phyloP scores from a whole-genome alignment of 2,888 invertebrate species.

The Chaitophorus viminalis region DNA sequence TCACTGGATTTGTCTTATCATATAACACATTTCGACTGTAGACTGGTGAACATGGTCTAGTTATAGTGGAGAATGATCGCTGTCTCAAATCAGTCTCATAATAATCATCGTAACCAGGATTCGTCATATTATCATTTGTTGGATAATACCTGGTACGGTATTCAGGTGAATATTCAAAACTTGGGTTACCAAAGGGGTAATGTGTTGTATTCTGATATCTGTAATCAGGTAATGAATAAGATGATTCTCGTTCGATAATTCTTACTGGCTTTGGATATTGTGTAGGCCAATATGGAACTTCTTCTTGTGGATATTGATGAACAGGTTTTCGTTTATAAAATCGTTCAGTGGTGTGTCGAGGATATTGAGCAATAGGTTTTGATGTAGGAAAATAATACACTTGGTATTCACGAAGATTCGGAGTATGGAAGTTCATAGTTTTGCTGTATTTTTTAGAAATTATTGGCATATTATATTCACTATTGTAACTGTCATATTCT shows the following conservation, averaged over 20 bases:
- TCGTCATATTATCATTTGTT: slow-evolving; percentile 1
- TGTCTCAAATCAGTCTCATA: slow-evolving; percentile 1
- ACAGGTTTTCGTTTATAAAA: slow-evolving; percentile 48
- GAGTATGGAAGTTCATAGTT: neutral
- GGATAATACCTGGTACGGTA: slow-evolving; percentile 13
- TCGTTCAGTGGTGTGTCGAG: slow-evolving; percentile 15
- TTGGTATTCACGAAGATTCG: slow-evolving; percentile 17
- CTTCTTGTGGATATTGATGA: slow-evolving; percentile 47
- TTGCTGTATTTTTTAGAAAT: slow-evolving; percentile 14
- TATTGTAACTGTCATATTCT: neutral
- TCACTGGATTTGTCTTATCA: neutral
- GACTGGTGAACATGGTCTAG: slow-evolving; percentile 42
- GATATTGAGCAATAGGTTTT: slow-evolving; percentile 38
- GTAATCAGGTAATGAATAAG: neutral
- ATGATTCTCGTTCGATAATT: slow-evolving; percentile 16
- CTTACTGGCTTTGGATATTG: slow-evolving; percentile 22
- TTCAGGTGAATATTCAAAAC: neutral
- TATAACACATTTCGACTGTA: slow-evolving; percentile 8
- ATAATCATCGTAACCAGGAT: slow-evolving; percentile 7
- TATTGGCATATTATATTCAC: neutral
- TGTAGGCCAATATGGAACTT: slow-evolving; percentile 27
- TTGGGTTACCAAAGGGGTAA: neutral
- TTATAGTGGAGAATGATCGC: slow-evolving; percentile 17
- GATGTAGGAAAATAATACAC: slow-evolving; percentile 47
- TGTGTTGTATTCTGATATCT: neutral